Percentiles rank a stretch among this genome's conserved stretches.
Conservation (phyloP, 2,888 invertebrate genomes). For the Leptopterna dolabrata region DNA sequence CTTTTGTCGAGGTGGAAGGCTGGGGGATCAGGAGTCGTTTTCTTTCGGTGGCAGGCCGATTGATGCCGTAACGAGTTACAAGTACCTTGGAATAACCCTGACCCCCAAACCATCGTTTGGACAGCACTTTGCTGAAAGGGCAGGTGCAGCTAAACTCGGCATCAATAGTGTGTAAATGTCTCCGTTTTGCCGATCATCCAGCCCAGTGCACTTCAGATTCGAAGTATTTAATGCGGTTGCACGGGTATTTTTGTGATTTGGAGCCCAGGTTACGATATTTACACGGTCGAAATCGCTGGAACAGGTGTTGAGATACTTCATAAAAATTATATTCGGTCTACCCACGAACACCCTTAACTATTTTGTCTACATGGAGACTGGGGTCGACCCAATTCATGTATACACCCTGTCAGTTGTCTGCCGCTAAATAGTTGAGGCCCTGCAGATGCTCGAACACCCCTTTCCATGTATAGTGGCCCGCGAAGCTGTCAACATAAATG, state of each 20-base stretch:
- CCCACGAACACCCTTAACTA: conserved; percentile 51
- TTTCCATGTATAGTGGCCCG: conserved; percentile 28
- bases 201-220: background rate
- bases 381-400: background rate
- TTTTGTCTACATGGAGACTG: conserved; percentile 51
- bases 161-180: background rate
- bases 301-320: conserved; percentile 28
- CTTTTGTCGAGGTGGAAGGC: conserved; percentile 57
- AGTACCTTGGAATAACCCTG: conserved; percentile 35
- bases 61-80: conserved; percentile 56
- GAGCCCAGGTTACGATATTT: conserved; percentile 48
- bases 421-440: conserved; percentile 1
- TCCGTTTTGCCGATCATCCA: background rate
- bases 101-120: background rate
- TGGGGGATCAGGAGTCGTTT: conserved; percentile 32
- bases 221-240: conserved; percentile 34
- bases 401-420: background rate
- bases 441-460: background rate
- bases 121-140: background rate
- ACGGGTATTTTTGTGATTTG: conserved; percentile 47
- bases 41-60: conserved; percentile 43
- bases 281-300: conserved; percentile 33
- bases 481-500: conserved; percentile 10
- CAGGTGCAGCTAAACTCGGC: background rate
- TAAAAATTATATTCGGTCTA: conserved; percentile 45